phyloP scores from a whole-genome alignment of 2,888 invertebrate species.

The Lingula anatina region DNA sequence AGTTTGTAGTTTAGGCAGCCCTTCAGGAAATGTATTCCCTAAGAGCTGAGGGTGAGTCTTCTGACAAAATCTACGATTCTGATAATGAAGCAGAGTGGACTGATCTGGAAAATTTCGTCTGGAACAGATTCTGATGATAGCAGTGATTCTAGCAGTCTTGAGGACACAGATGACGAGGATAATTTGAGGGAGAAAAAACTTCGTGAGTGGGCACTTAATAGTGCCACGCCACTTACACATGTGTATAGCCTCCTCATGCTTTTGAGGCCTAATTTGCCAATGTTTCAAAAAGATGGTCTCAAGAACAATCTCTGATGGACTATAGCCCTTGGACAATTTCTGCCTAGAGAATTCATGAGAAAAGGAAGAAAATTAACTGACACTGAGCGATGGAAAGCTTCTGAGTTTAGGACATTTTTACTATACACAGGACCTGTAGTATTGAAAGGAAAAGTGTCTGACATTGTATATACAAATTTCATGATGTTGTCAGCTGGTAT shows the following conservation, averaged over 20 bases:
- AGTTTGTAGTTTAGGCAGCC: no score
- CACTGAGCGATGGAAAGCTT: conserved; percentile 27
- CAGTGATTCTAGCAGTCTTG: no score
- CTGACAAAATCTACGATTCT: no score
- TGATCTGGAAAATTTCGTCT: no score
- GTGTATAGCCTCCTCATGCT: background rate
- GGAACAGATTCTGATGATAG: no score
- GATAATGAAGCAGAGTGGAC: no score
- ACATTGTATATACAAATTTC: conserved; percentile 17
- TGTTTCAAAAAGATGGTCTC: background rate
- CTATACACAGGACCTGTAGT: conserved; percentile 25
- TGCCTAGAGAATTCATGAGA: conserved; percentile 22
- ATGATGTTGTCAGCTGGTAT: conserved; percentile 18
- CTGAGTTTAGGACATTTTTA: conserved; percentile 27
- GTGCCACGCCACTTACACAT: background rate
- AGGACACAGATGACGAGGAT: background rate
- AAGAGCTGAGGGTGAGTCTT: no score
- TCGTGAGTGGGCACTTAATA: conserved; percentile 3
- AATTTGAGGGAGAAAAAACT: background rate
- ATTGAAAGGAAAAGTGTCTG: conserved; percentile 11
- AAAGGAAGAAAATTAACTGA: conserved; percentile 18
- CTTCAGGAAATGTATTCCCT: no score
- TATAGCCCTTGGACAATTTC: conserved; percentile 5
- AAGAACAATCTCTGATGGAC: conserved; percentile 11
- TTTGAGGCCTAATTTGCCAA: background rate